Evolutionary conservation across 2,797 vertebrate genomes (phyloP), one percentile per base, ranked within the genome.

Genomic region (Malacoraja senta): DNA sequence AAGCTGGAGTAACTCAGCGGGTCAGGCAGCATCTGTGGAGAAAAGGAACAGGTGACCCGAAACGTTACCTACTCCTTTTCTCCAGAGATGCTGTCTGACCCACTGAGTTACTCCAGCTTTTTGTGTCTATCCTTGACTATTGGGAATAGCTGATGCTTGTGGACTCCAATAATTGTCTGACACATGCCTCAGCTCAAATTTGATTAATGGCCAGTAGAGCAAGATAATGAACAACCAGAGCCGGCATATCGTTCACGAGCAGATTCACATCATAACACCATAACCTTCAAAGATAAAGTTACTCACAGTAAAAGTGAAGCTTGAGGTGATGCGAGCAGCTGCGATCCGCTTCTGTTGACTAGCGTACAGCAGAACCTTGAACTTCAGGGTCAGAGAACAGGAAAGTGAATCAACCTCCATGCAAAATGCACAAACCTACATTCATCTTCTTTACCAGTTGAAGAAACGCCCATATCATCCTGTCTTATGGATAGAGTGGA

Each of bases 361-460:
- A 94, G 98, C 95, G 94, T 99, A 99, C 93, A 99, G 97, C 94
- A 99, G 97, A 94, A 99, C 95, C 95, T 97, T 98, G 96, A 98
- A 99, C 98, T 99, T 96, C 96, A 93, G 74, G 61, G 12, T 58
- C 63, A 63, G 26, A 76, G 90, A 76, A 8, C 58, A 93, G 94
- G n/a, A 93, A 93, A 93, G 44, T 53, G 44, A 68, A 79, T 71
- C 77, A 79, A 65, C 58, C 71, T 21, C 15, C 58, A 79, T 9
- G 19, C 12, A 79, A 93, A 61, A 29, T 17, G 63, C 17, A 32
- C n/a, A 79, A 21, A 35, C 53, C 8, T 3, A 65, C 12, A 79
- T 72, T 35, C n/a, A 65, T 24, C 8, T 32, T 13, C 68, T 63
- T 29, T 44, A 76, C 1, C 21, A 21, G 44, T 24, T 92, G 63